Evolutionary conservation across 2,113 vertebrate species (phyloP).

Genomic region (Apus apus): DNA sequence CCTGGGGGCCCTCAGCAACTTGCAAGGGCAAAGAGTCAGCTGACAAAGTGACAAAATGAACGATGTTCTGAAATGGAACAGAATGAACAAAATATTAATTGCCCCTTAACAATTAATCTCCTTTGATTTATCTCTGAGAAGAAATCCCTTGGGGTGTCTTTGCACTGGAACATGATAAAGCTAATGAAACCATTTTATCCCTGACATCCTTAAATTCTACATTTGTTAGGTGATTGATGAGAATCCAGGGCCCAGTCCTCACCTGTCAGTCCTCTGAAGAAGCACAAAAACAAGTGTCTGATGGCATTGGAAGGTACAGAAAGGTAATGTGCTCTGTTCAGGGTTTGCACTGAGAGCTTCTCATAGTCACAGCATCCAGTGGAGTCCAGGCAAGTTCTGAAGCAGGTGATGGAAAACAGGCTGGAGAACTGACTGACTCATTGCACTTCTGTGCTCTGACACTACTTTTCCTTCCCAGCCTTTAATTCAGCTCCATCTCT

Average conservation of each 20-base stretch:
- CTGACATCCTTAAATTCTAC: neutral
- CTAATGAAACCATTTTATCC: neutral
- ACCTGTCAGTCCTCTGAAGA: neutral
- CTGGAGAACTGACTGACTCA: neutral
- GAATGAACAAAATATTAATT: neutral
- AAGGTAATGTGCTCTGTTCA: neutral
- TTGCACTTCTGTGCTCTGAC: neutral
- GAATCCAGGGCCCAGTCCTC: neutral
- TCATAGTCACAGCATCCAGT: neutral
- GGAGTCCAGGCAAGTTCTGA: neutral
- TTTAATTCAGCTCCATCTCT: neutral
- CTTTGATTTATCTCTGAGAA: neutral
- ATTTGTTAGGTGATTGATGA: neutral
- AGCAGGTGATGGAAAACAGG: neutral
- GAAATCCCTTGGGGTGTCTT: neutral
- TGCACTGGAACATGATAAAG: neutral
- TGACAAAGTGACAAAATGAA: neutral
- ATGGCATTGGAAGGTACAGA: neutral
- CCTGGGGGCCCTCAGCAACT: neutral
- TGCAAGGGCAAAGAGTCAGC: neutral
- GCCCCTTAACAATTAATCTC: neutral
- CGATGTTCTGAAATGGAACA: neutral
- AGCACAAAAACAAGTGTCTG: neutral
- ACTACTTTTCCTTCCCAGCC: neutral
- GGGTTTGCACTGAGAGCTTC: neutral